Percentiles rank a stretch among this genome's conserved stretches.
These are phyloP conservation scores for Elephantulus edwardii DNA, from an alignment of 2,113 vertebrate species.

Conservation along the genomic window DNA sequence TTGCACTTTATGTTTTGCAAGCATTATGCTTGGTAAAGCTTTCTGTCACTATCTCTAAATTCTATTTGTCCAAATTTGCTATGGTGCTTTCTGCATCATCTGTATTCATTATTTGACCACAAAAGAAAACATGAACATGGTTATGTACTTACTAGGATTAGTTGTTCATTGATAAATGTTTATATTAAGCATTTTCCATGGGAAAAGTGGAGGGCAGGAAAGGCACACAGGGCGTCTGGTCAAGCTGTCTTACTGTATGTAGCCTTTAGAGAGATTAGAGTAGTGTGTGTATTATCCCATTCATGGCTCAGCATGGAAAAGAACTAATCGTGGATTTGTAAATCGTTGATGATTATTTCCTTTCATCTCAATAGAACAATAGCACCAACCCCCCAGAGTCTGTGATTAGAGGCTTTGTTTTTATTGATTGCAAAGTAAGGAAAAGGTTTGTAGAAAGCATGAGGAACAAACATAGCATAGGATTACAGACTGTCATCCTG, in stretches of 20 bases:
- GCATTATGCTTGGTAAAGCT: conserved; percentile 49
- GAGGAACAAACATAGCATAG: not conserved
- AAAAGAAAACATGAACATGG: conserved; percentile 41
- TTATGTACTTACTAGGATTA: conserved; percentile 28
- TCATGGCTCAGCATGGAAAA: not conserved
- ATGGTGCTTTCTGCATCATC: conserved; percentile 44
- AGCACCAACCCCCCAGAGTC: not conserved
- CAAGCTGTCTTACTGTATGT: conserved; percentile 20
- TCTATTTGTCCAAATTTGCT: conserved; percentile 55
- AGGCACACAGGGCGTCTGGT: not conserved
- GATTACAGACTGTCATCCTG: not conserved
- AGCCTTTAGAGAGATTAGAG: conserved; percentile 26
- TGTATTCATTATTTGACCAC: conserved; percentile 54
- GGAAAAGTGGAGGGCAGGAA: not conserved
- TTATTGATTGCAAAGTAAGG: conserved; percentile 36
- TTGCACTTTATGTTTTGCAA: conserved; percentile 36
- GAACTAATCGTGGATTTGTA: conserved; percentile 58
- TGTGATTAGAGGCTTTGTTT: conserved; percentile 40
- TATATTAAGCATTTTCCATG: conserved; percentile 30
- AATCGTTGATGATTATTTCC: conserved; percentile 46
- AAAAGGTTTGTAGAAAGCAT: conserved; percentile 13
- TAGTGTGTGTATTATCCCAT: conserved; percentile 16
- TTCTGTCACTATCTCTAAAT: conserved; percentile 57
- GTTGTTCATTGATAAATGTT: conserved; percentile 32
- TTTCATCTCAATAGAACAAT: conserved; percentile 48